phyloP scores from a whole-genome alignment of 2,888 invertebrate genomes.

The Acrocyrtus sp. region DNA sequence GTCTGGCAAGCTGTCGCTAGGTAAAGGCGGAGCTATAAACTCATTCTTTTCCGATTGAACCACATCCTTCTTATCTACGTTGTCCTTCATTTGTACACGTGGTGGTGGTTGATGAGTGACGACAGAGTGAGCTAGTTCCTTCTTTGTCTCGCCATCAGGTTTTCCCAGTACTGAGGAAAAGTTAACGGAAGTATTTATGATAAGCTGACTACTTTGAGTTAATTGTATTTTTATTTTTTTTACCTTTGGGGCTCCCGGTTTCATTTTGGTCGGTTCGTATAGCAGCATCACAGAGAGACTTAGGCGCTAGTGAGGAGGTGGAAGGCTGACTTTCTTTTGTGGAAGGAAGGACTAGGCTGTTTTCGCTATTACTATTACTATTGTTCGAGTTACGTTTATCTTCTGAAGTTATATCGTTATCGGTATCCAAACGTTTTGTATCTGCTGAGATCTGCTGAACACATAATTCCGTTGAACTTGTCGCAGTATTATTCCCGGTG shows the following conservation, averaged over 20 bases:
- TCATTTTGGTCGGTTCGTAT: constrained; percentile 9
- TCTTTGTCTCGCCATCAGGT: no score
- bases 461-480: constrained; percentile 44
- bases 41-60: background rate
- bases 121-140: no score
- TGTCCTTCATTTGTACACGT: constrained; percentile 9
- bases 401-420: no score
- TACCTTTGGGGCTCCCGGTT: background rate
- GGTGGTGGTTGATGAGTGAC: background rate
- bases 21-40: constrained; percentile 13
- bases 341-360: constrained; percentile 37
- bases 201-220: background rate
- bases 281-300: constrained; percentile 33
- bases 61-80: background rate
- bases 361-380: no score
- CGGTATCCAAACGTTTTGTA: constrained; percentile 1
- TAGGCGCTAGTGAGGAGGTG: no score
- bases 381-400: no score
- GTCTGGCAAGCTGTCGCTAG: constrained; percentile 58
- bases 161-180: no score
- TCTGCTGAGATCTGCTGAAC: constrained; percentile 57
- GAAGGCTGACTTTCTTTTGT: constrained; percentile 5
- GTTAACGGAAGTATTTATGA: no score
- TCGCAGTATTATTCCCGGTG: no score
- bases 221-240: no score